Base-by-base conservation (phyloP, 2,797 vertebrate genomes). In the Simalia tracyae region DNA sequence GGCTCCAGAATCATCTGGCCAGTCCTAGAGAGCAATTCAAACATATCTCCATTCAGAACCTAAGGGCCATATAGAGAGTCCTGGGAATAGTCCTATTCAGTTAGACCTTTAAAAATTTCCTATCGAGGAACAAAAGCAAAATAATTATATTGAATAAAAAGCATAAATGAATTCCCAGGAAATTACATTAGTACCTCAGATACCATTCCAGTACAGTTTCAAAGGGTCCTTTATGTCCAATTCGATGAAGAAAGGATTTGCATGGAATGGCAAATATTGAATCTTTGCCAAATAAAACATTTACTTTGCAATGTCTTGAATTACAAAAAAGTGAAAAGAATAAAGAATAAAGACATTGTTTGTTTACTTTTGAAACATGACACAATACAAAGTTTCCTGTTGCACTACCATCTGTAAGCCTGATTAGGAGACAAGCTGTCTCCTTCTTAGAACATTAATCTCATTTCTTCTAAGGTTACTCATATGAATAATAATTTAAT, bases 261-360 rank as follows among this genome's bases (percentile, higher is more conserved):
- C 84, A 85, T 72, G 63, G 60, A 81, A 93, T 91, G 84, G 66
- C 42, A 91, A 91, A 91, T 81, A 31, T 60, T 66, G 66, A 87
- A 91, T 36, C 15, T 4, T 57, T 91, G 90, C 93, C 92, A 91
- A 84, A 90, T 90, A 90, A 87, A 91, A 91, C 84, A 90, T 91
- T 91, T 90, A 36, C 66, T 66, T 15, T 84, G 68, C 17, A 87
- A 93, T 64, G 36, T 31, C 89, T 86, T 91, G 50, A 76, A 87
- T 91, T 87, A 84, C 42, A 59, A 61, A 85, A 86, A 28, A 86
- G 0, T 81, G 72, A 81, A 81, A 46, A 81, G 72, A 81, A 81
- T 46, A 50, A 50, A 50, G 46, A 50, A 50, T 46, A 24, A 81
- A 22, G 50, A 10, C 14, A 87, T 61, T 4, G 63, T 54, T 86